These are phyloP conservation scores for Zapus hudsonius DNA, from an alignment of 2,113 vertebrate genomes.

Conservation along the genomic window DNA sequence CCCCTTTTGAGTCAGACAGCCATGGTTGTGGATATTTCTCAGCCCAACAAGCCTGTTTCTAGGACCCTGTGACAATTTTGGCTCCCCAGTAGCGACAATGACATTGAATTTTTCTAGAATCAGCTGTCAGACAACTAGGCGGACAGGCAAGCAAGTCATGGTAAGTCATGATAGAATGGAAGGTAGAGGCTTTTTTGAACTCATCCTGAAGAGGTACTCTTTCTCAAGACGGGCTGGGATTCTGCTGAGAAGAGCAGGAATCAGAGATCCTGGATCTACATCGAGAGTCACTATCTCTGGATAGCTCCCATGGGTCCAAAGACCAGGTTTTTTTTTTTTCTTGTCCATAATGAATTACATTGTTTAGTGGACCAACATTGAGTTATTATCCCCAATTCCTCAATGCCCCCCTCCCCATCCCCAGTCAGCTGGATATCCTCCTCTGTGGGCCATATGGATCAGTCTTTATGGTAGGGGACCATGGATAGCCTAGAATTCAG, in stretches of 20 bases:
- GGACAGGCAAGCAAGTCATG: neutral
- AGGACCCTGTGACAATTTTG: neutral
- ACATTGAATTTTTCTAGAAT: neutral
- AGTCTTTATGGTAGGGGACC: no score
- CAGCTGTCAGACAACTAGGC: neutral
- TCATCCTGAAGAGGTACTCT: neutral
- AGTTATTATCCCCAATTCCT: no score
- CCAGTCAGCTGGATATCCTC: no score
- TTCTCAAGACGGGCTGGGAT: neutral
- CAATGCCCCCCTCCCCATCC: no score
- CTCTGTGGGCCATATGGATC: no score
- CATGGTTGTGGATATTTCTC: neutral
- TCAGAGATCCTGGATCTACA: conserved; percentile 22
- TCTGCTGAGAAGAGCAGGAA: neutral
- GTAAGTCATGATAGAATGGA: no score
- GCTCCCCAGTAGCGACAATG: neutral
- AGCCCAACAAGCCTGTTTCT: neutral
- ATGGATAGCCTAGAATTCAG: no score
- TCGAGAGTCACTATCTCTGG: neutral
- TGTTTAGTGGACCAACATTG: no score
- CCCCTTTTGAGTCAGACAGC: neutral
- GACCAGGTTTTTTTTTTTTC: no score
- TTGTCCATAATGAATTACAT: conserved; percentile 38
- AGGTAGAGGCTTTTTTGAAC: neutral
- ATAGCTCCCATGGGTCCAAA: neutral